These are phyloP conservation scores for Phataginus tetradactyla DNA, from an alignment of 2,797 vertebrate species.

Conservation along the genomic window DNA sequence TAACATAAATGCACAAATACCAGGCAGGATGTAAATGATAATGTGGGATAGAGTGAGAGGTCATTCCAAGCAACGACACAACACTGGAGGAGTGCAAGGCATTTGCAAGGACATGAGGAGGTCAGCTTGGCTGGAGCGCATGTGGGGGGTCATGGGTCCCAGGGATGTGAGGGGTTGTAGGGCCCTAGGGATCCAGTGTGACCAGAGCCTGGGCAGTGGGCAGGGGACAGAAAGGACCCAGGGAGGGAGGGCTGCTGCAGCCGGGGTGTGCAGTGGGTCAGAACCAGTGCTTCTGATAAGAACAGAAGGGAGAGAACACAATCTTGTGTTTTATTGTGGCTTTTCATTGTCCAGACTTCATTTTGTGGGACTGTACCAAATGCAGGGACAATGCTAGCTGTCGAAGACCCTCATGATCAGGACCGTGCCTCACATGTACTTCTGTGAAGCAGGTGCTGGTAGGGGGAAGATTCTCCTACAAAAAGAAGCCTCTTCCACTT, in stretches of 20 bases:
- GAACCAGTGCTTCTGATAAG: too few relatives aligned
- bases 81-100: accelerated
- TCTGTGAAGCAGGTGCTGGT: neutral
- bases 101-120: neutral
- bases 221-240: too few relatives aligned
- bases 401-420: neutral
- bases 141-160: too few relatives aligned
- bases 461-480: neutral
- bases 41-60: neutral
- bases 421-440: neutral
- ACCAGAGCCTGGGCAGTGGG: too few relatives aligned
- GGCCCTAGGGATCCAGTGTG: neutral
- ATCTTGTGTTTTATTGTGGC: too few relatives aligned
- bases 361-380: neutral
- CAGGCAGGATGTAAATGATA: neutral
- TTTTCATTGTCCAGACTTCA: neutral
- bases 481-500: neutral
- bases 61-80: neutral
- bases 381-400: neutral
- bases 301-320: too few relatives aligned
- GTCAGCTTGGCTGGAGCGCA: neutral
- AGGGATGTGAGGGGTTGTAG: neutral
- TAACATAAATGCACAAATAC: neutral
- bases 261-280: too few relatives aligned
- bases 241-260: too few relatives aligned